Base-by-base conservation (phyloP, 92 coral and sea anemone species). In the Blastomussa wellsi region DNA sequence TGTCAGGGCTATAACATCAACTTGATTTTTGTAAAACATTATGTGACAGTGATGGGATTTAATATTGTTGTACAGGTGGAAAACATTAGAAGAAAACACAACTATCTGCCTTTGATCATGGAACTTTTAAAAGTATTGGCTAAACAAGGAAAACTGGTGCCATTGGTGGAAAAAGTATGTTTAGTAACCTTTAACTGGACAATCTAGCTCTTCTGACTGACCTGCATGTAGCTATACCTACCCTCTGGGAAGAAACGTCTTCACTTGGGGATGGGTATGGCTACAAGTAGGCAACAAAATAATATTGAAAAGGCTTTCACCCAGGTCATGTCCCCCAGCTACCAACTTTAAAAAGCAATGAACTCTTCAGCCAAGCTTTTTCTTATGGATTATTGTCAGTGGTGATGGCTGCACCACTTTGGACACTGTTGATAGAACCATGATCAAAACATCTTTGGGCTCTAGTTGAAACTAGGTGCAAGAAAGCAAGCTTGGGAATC, bases 11-110 rank as follows among this genome's bases (percentile, higher is more conserved):
- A n/a, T n/a, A n/a, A n/a, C n/a, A n/a, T n/a, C n/a, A 16, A 19
- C 59, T 16, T 52, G 22, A 52, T 24, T 53, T 10, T 22, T 53
- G 60, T 53, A 53, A 53, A 53, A 78, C 24, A 6, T 52, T 72
- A 7, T 9, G 35, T 57, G 49, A 3, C 36, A 52, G 28, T 52
- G 42, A 12, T 32, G 66, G 44, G 19, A 33, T 52, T 76, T 49
- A 19, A 22, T 39, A 8, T 72, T 20, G 10, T 72, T 78, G 5
- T 86, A 29, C 60, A 96, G 99, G 99, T 96, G 83, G 99, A 96
- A 89, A 96, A 96, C 87, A 95, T 96, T 39, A 90, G 99, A 87
- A 85, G 99, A 78, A 96, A 96, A 82, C 99, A 96, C 84, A 96
- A 96, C 91, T 96, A 96, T 69, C 90, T 96, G 24, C 99, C 99